Conservation (phyloP, 2,797 vertebrate species). For the Pagetopsis macropterus region DNA sequence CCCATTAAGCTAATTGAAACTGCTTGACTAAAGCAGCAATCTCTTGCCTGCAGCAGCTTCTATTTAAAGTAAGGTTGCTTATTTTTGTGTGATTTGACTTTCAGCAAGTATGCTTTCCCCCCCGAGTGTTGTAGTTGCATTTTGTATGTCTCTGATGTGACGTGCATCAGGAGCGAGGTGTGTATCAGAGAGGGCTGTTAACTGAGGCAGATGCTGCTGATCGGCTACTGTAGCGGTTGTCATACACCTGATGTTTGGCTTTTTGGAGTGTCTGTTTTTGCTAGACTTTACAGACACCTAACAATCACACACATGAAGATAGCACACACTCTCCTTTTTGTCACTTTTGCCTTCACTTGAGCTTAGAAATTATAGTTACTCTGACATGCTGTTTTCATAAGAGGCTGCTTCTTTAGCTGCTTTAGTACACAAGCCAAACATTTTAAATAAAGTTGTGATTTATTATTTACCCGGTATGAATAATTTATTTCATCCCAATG, state of each 20-base stretch:
- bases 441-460: conserved; percentile 11
- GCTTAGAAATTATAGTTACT: conserved; percentile 8
- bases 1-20: conserved; percentile 63
- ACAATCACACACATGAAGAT: conserved; percentile 8
- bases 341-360: conserved; percentile 1
- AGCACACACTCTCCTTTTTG: neutral
- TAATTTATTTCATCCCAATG: conserved; percentile 3
- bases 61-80: conserved; percentile 33
- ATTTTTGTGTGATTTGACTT: conserved; percentile 29
- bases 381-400: conserved; percentile 7
- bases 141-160: conserved; percentile 43
- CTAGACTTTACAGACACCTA: conserved; percentile 43
- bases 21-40: conserved; percentile 50
- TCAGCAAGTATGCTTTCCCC: conserved; percentile 38
- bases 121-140: conserved; percentile 21
- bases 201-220: conserved; percentile 38
- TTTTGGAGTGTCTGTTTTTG: conserved; percentile 39
- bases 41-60: conserved; percentile 45
- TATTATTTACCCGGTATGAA: conserved; percentile 12
- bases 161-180: conserved; percentile 30
- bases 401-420: neutral
- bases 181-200: conserved; percentile 34
- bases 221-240: conserved; percentile 17
- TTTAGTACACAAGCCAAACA: conserved; percentile 4
- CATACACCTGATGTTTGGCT: conserved; percentile 25